Conservation (phyloP, 2,797 vertebrate genomes). For the Aeoliscus strigatus region DNA sequence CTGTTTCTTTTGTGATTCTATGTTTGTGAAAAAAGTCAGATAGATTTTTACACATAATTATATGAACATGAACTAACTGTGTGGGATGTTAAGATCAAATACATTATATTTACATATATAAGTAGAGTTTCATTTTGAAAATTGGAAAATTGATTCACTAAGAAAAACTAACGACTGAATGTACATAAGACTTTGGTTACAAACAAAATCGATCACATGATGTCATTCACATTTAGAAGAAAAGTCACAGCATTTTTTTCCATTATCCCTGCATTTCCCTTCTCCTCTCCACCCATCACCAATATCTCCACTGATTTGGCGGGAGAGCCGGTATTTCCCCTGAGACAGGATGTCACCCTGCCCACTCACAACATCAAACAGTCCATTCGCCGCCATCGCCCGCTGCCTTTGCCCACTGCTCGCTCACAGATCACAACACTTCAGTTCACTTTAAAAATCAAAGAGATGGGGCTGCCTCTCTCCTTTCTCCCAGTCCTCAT, state of each 20-base stretch:
- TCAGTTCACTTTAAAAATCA: constrained; percentile 55
- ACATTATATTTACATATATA: no score
- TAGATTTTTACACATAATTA: no score
- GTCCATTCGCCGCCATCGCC: constrained; percentile 38
- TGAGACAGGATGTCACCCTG: constrained; percentile 54
- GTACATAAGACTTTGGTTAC: no score
- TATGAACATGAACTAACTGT: no score
- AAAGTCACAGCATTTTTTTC: constrained; percentile 11
- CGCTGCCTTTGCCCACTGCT: constrained; percentile 43
- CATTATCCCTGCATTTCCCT: constrained; percentile 10
- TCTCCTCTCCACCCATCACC: constrained; percentile 32
- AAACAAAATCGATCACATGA: not conserved
- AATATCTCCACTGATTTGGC: constrained; percentile 48
- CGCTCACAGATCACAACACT: constrained; percentile 43
- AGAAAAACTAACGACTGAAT: no score
- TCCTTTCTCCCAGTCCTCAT: constrained; percentile 24
- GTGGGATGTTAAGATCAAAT: no score
- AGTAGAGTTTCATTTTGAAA: no score
- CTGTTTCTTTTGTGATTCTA: no score
- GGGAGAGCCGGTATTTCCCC: constrained; percentile 53
- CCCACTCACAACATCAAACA: constrained; percentile 66
- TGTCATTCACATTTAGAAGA: constrained; percentile 12
- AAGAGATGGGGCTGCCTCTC: constrained; percentile 38
- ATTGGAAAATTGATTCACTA: no score
- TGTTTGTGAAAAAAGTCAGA: no score